Conservation (phyloP, 2,888 invertebrate species). For the Heliothis peltigera region DNA sequence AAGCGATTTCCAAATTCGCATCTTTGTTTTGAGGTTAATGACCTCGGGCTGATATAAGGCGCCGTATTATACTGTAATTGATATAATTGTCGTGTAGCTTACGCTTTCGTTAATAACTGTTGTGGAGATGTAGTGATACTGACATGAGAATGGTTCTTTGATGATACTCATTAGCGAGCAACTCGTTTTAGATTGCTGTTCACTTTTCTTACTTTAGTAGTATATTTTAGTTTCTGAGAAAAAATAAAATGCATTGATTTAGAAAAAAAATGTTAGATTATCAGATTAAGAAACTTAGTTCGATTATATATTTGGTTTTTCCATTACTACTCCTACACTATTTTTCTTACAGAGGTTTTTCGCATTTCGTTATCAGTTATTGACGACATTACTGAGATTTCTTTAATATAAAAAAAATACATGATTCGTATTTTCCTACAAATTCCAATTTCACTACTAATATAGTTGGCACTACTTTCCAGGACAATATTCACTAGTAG, state of each 20-base stretch:
- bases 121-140: conserved; percentile 22
- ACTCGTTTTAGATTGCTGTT: not conserved
- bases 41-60: conserved; percentile 40
- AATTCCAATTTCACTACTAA: too few species aligned
- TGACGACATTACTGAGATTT: too few species aligned
- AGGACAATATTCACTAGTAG: conserved; percentile 89
- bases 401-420: too few species aligned
- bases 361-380: too few species aligned
- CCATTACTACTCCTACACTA: too few species aligned
- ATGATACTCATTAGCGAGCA: conserved; percentile 18
- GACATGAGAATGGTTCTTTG: conserved; percentile 24
- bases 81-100: conserved; percentile 40
- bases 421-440: too few species aligned
- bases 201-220: not conserved
- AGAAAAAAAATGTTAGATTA: not conserved
- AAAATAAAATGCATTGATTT: not conserved
- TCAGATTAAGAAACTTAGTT: not conserved
- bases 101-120: conserved; percentile 35
- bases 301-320: too few species aligned
- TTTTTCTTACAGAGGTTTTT: too few species aligned
- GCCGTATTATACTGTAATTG: conserved; percentile 43
- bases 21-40: conserved; percentile 55
- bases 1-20: conserved; percentile 65
- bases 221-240: not conserved
- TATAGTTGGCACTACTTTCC: conserved; percentile 56